Percentiles rank a stretch among this genome's conserved stretches.
phyloP scores from a whole-genome alignment of 2,113 vertebrate species.

The Nothoprocta perdicaria region DNA sequence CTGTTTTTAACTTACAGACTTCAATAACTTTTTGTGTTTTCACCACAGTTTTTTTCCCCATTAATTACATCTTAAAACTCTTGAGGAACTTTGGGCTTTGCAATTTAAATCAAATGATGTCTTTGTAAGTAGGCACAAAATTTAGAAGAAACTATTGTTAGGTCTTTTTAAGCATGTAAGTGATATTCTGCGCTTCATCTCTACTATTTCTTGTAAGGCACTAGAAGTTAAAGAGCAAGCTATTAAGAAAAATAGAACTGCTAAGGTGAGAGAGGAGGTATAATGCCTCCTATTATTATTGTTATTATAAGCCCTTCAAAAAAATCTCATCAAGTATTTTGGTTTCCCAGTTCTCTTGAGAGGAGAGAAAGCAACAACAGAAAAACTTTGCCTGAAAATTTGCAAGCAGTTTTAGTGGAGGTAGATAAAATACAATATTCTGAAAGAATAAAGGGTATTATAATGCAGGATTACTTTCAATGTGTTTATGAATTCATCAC shows the following conservation, averaged over 20 bases:
- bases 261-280: not conserved
- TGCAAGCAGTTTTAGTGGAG: not conserved
- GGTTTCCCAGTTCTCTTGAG: not conserved
- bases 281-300: not conserved
- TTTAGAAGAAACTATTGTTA: not conserved
- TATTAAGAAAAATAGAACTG: not conserved
- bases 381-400: not conserved
- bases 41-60: not conserved
- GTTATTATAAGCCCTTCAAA: not conserved
- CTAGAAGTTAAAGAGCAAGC: not conserved
- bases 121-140: not conserved
- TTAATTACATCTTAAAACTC: not conserved
- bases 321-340: not conserved
- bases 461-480: not conserved
- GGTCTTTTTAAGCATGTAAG: not conserved
- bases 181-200: not conserved
- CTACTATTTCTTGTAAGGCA: not conserved
- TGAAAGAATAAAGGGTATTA: not conserved
- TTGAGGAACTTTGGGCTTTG: not conserved
- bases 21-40: not conserved
- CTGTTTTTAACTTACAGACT: not conserved
- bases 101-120: not conserved
- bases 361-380: not conserved
- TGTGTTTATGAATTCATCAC: not conserved
- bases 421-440: not conserved